These are phyloP conservation scores for Cladorhizidae sp. DNA, from an alignment of 37 sponge, comb jelly and placozoan genomes.

Conservation along the genomic window DNA sequence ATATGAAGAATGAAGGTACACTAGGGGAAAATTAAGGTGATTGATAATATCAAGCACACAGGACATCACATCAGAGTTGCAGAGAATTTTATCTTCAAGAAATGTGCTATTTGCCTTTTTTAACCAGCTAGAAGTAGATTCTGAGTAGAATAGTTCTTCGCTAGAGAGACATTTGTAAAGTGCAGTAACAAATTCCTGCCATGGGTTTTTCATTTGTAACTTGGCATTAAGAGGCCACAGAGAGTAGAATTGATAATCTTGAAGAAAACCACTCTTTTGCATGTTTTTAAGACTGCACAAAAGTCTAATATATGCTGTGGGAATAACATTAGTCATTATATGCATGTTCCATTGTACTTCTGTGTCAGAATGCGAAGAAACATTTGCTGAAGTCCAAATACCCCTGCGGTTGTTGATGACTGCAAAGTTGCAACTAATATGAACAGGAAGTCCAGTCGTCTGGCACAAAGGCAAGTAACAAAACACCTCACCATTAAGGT, in stretches of 20 bases:
- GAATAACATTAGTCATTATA: slow-evolving; percentile 38
- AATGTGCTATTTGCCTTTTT: slow-evolving; percentile 11
- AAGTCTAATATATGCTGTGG: slow-evolving; percentile 31
- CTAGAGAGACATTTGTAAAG: slow-evolving; percentile 5
- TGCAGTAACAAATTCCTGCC: background rate
- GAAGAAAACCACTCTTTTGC: background rate
- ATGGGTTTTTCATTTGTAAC: slow-evolving; percentile 28
- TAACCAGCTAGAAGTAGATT: slow-evolving; percentile 26
- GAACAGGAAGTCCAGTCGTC: slow-evolving; percentile 71
- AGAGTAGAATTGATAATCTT: slow-evolving; percentile 33
- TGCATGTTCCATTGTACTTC: slow-evolving; percentile 48
- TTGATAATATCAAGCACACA: too few species aligned
- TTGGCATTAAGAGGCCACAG: slow-evolving; percentile 37
- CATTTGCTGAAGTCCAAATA: slow-evolving; percentile 45
- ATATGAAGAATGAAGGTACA: slow-evolving; percentile 40
- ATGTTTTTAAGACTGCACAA: slow-evolving; percentile 13
- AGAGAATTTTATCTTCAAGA: slow-evolving; percentile 9
- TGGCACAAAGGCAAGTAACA: slow-evolving; percentile 47
- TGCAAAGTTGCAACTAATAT: slow-evolving; percentile 71
- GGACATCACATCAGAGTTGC: too few species aligned
- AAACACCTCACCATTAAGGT: slow-evolving; percentile 32
- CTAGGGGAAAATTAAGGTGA: slow-evolving; percentile 27
- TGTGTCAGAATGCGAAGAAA: background rate
- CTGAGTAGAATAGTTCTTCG: too few species aligned
- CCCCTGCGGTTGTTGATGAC: slow-evolving; percentile 66